Percentiles rank a stretch among this genome's conserved stretches.
Evolutionary conservation across 1,140 invertebrate genomes (phyloP).

Genomic region (Hyphantria cunea): DNA sequence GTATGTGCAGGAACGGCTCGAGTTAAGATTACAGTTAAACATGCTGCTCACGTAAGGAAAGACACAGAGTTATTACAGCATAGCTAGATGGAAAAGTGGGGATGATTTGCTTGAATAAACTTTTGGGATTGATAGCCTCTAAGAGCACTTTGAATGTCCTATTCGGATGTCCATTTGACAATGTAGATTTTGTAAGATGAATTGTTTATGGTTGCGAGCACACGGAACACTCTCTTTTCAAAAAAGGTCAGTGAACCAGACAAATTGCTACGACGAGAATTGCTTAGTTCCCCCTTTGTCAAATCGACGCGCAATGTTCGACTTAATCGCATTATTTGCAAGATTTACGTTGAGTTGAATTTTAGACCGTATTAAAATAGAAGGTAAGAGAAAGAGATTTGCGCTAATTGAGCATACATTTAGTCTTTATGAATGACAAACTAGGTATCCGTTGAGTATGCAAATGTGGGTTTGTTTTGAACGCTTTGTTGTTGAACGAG

Average conservation of each 20-base stretch:
- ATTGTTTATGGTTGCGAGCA: constrained; percentile 54
- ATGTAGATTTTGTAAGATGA: constrained; percentile 57
- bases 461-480: constrained; percentile 41
- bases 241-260: constrained; percentile 67
- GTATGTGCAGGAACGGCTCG: constrained; percentile 33
- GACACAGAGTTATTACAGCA: constrained; percentile 41
- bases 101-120: constrained; percentile 44
- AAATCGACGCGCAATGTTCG: constrained; percentile 48
- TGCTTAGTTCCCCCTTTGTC: constrained; percentile 48
- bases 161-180: constrained; percentile 36
- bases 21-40: constrained; percentile 49
- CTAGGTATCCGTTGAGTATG: constrained; percentile 35
- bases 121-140: constrained; percentile 48
- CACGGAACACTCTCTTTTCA: constrained; percentile 40
- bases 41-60: constrained; percentile 45
- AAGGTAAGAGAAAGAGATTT: constrained; percentile 34
- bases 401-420: constrained; percentile 45
- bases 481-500: constrained; percentile 34
- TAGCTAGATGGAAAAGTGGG: constrained; percentile 35
- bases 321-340: constrained; percentile 61
- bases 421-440: constrained; percentile 41
- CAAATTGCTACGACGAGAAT: constrained; percentile 60
- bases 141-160: constrained; percentile 51
- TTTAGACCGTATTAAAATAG: constrained; percentile 42
- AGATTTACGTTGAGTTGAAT: constrained; percentile 49